Evolutionary conservation across 30 jellyfish, hydroid and myxozoan species (phyloP).

Genomic region (Pseudorhiza aurosa): DNA sequence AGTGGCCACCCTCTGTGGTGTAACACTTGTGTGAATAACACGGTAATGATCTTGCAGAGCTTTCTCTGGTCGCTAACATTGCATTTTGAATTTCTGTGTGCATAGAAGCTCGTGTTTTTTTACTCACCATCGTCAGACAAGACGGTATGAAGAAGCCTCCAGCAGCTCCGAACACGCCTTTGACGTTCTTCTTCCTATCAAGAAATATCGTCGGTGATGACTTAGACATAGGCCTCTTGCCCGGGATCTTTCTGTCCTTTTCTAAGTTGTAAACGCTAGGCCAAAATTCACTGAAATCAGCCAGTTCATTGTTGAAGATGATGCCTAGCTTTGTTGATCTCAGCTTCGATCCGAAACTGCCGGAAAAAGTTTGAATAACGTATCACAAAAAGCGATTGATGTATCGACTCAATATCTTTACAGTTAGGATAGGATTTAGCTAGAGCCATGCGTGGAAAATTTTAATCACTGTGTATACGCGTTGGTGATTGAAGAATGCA

Average conservation of each 20-base stretch:
- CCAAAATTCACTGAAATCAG: conserved; percentile 99
- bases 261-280: conserved; percentile 92
- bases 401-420: no score
- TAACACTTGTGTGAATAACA: no score
- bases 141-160: conserved; percentile 99
- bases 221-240: conserved; percentile 97
- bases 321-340: conserved; percentile 89
- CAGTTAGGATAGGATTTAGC: no score
- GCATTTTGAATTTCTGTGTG: no score
- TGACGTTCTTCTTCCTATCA: conserved; percentile 78
- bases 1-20: no score
- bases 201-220: conserved; percentile 90
- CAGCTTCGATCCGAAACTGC: conserved; percentile 95
- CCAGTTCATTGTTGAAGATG: conserved; percentile 96
- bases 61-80: no score
- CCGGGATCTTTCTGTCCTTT: conserved; percentile 86
- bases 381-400: no score
- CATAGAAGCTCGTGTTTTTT: no score
- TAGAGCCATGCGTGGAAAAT: no score
- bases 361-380: not conserved
- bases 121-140: conserved; percentile 87
- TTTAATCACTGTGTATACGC: no score
- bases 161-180: conserved; percentile 99
- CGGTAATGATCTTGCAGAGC: no score
- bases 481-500: no score